phyloP scores from a whole-genome alignment of 2,797 vertebrate genomes.

The Pseudochaenichthys georgianus region DNA sequence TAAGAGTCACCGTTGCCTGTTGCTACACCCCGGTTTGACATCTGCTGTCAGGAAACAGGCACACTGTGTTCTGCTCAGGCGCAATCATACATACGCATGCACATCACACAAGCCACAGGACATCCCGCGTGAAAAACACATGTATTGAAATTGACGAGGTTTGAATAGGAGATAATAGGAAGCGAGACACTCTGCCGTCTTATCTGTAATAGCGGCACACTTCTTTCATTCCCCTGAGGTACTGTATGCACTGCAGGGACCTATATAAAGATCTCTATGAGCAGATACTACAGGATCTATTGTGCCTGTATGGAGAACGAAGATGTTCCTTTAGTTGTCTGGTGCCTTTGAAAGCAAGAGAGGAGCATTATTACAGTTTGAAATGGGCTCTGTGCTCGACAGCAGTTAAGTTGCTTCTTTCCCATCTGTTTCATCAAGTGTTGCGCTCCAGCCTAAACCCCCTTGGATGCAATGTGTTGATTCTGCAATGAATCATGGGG shows the following conservation, averaged over 20 bases:
- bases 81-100: conserved; percentile 52
- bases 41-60: conserved; percentile 39
- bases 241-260: not conserved
- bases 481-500: conserved; percentile 31
- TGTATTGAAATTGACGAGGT: conserved; percentile 28
- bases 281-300: not conserved
- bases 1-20: conserved; percentile 41
- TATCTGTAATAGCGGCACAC: conserved; percentile 5
- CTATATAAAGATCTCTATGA: conserved; percentile 27
- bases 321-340: not conserved
- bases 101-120: conserved; percentile 31
- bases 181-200: not conserved
- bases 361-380: conserved; percentile 16
- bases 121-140: conserved; percentile 8
- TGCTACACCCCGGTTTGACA: conserved; percentile 36
- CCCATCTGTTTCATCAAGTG: conserved; percentile 45
- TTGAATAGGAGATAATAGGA: conserved; percentile 17
- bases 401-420: conserved; percentile 31
- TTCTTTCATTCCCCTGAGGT: conserved; percentile 28
- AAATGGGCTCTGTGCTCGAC: conserved; percentile 9
- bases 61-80: conserved; percentile 36
- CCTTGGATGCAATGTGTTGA: conserved; percentile 29
- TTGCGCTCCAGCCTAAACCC: conserved; percentile 20
- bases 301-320: not conserved
- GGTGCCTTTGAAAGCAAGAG: conserved; percentile 6